phyloP scores from a whole-genome alignment of 2,888 invertebrate genomes.

The Chromoteleia sp. region DNA sequence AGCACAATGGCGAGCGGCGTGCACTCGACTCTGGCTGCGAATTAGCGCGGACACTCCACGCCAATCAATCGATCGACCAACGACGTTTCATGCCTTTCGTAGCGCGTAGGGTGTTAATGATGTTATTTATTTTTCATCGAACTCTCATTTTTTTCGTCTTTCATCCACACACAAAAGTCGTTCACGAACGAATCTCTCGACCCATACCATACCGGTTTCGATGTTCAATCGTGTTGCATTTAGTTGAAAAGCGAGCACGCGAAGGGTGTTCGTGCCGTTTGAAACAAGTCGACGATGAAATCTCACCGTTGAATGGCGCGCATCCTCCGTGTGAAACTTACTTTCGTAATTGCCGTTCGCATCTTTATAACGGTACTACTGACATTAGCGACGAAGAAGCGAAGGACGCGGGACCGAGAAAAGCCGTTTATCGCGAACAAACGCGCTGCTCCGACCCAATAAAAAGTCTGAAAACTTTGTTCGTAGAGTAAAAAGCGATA shows the following conservation, averaged over 20 bases:
- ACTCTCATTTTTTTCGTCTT: conserved; percentile 11
- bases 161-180: conserved; percentile 4
- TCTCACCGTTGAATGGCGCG: conserved; percentile 22
- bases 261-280: conserved; percentile 15
- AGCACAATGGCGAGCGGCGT: too few relatives aligned
- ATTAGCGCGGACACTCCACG: conserved; percentile 1
- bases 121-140: conserved; percentile 60
- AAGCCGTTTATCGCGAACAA: conserved; percentile 47
- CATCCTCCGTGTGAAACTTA: conserved; percentile 41
- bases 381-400: conserved; percentile 54
- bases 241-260: conserved; percentile 16
- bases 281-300: conserved; percentile 29
- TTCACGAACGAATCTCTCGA: conserved; percentile 36
- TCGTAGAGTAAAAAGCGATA: conserved; percentile 14
- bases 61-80: conserved; percentile 55
- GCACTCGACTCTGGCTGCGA: too few relatives aligned
- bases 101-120: conserved; percentile 17
- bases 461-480: conserved; percentile 48
- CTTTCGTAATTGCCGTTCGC: conserved; percentile 59
- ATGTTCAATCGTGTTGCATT: conserved; percentile 45
- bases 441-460: conserved; percentile 31
- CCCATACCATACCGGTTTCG: conserved; percentile 18
- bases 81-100: conserved; percentile 58
- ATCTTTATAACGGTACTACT: conserved; percentile 64
- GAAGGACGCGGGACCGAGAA: conserved; percentile 59